Percentiles rank a stretch among this genome's conserved stretches.
These are phyloP conservation scores for Malacoraja senta DNA, from an alignment of 2,797 vertebrate genomes.

Conservation along the genomic window DNA sequence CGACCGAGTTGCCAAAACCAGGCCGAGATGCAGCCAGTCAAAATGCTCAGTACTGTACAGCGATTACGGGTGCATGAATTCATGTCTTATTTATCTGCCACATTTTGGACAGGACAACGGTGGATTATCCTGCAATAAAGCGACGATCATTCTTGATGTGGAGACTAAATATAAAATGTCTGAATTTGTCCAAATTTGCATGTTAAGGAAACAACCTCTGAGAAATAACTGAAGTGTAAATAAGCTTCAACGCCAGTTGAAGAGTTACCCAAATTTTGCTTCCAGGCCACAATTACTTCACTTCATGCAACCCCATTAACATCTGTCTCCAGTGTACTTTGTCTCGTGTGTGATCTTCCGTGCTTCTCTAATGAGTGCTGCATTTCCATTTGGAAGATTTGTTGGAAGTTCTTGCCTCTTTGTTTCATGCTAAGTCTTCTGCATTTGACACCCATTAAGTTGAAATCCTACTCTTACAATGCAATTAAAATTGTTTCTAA, in stretches of 20 bases:
- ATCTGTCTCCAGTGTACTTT: not conserved
- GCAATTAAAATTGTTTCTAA: not conserved
- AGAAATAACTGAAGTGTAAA: not conserved
- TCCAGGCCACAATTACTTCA: slow-evolving; percentile 3
- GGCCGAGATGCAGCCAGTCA: no score
- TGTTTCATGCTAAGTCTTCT: not conserved
- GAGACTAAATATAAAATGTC: not conserved
- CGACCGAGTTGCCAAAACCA: no score
- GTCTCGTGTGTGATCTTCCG: not conserved
- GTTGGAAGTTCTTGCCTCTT: not conserved
- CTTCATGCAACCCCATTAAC: not conserved
- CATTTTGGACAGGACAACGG: not conserved
- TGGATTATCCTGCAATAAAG: no score
- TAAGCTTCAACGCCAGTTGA: not conserved
- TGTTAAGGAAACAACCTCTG: not conserved
- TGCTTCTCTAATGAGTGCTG: not conserved
- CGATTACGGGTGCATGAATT: not conserved
- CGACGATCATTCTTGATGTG: not conserved
- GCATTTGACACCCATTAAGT: not conserved
- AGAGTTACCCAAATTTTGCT: not conserved
- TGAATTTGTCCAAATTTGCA: not conserved
- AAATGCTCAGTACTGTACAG: no score
- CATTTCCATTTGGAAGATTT: not conserved
- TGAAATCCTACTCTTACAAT: not conserved
- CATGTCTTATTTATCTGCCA: not conserved